Percentiles rank a stretch among this genome's conserved stretches.
phyloP scores from a whole-genome alignment of 53 echinoderm and acorn worm genomes.

The Hippasteria phrygiana region DNA sequence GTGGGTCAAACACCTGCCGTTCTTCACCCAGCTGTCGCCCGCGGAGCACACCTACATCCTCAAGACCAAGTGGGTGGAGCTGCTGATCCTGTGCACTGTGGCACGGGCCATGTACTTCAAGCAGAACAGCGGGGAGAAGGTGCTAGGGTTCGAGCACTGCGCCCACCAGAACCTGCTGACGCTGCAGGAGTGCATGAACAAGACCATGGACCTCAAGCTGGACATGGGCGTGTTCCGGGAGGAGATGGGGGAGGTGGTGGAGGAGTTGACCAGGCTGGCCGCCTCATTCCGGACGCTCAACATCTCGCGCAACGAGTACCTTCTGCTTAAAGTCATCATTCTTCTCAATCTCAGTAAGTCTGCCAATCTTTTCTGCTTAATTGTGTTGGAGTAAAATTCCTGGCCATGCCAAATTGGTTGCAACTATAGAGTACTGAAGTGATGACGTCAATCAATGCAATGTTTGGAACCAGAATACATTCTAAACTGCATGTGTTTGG shows the following conservation, averaged over 20 bases:
- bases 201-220: slow-evolving; percentile 93
- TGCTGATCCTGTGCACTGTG: slow-evolving; percentile 91
- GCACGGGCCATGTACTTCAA: slow-evolving; percentile 97
- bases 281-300: slow-evolving; percentile 93
- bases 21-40: slow-evolving; percentile 94
- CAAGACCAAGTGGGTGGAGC: slow-evolving; percentile 98
- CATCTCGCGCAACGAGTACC: slow-evolving; percentile 95
- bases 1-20: slow-evolving; percentile 99
- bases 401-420: too few species aligned
- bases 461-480: too few species aligned
- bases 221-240: slow-evolving; percentile 99
- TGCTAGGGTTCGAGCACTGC: slow-evolving; percentile 97
- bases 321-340: slow-evolving; percentile 94
- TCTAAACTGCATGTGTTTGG: too few species aligned
- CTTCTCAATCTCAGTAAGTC: slow-evolving; percentile 90
- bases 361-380: neutral
- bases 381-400: too few species aligned
- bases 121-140: slow-evolving; percentile 77
- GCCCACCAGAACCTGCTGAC: slow-evolving; percentile 90
- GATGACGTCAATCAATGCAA: too few species aligned
- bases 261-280: slow-evolving; percentile 93
- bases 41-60: slow-evolving; percentile 97
- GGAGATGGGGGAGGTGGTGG: slow-evolving; percentile 99
- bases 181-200: slow-evolving; percentile 99
- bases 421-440: too few species aligned